Evolutionary conservation across 2,888 invertebrate species (phyloP), one percentile per base, ranked within the genome.

Genomic region (Tetragonisca angustula): DNA sequence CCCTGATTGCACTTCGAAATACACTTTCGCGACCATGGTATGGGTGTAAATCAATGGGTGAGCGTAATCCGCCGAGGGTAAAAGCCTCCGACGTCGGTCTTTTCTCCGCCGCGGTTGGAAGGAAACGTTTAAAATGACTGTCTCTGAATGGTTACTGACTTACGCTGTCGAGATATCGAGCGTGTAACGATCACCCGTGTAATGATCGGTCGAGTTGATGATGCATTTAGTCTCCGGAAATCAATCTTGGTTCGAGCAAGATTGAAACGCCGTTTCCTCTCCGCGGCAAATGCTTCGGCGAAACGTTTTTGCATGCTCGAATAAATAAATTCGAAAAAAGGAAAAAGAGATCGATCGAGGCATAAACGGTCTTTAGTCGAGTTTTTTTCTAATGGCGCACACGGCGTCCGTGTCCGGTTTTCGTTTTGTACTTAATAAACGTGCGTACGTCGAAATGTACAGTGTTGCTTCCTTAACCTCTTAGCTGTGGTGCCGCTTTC

Each of bases 171-270:
- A 71, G 73, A 77, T 65, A 59, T 76, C 85, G 75, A 70, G 77
- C 85, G 85, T 85, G 81, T 85, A 85, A 85, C 81, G 84, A 85
- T 80, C 81, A 61, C 65, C 32, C 32, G 32, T 76, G 76, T 84
- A 84, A 85, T 81, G 84, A 85, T 85, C 84, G 70, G 56, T 15
- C 56, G 81, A 69, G 67, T 85, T 65, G 85, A 85, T 85, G 85
- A 85, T 77, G 85, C 84, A 85, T 85, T 85, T 77, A 81, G 75
- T 72, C 54, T 67, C 64, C 43, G 84, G 75, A 83, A 84, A 84
- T 83, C 83, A 78, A 74, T 79, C 62, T 65, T 68, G 54, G 62
- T 68, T 79, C 83, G 71, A 32, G 79, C 71, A 52, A 75, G 27
- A 83, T 75, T 79, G 32, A 43, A 56, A 24, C 65, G 59, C 71